Conservation (phyloP, 2,888 invertebrate species). For the Timema podura region DNA sequence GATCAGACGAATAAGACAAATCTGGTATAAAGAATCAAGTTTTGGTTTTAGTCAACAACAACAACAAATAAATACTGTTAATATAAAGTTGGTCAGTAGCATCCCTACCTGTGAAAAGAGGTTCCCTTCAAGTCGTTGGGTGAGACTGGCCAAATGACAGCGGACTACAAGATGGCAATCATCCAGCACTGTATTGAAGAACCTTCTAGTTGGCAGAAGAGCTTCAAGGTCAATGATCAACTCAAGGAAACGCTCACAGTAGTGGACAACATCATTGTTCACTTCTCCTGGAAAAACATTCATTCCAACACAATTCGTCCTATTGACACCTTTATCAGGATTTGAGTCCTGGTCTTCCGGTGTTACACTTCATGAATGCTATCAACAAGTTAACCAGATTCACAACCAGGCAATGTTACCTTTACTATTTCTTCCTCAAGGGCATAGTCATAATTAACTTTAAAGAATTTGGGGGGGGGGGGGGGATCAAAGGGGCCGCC, state of each 20-base stretch:
- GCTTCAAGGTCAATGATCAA: slow-evolving; percentile 95
- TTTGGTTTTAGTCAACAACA: no score
- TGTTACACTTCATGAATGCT: no score
- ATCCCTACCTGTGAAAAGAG: slow-evolving; percentile 84
- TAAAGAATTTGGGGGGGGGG: no score
- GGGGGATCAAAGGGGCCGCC: no score
- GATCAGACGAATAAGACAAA: neutral
- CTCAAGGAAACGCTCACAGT: slow-evolving; percentile 94
- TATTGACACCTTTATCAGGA: no score
- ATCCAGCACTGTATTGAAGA: slow-evolving; percentile 94
- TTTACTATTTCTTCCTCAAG: no score
- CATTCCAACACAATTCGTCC: no score
- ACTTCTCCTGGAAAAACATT: slow-evolving; percentile 39
- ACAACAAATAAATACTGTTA: no score
- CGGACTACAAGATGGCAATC: slow-evolving; percentile 90
- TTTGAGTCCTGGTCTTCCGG: no score
- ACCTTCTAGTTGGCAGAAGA: slow-evolving; percentile 88
- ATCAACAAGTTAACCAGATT: no score
- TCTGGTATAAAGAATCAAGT: neutral
- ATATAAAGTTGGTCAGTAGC: neutral
- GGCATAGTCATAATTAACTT: no score
- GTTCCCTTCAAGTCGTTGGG: slow-evolving; percentile 75
- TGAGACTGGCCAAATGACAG: slow-evolving; percentile 75
- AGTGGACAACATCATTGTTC: slow-evolving; percentile 56
- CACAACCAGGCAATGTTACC: no score